Evolutionary conservation across 2,888 invertebrate genomes (phyloP), one percentile per base, ranked within the genome.

Genomic region (Omphaloscelis lunosa): DNA sequence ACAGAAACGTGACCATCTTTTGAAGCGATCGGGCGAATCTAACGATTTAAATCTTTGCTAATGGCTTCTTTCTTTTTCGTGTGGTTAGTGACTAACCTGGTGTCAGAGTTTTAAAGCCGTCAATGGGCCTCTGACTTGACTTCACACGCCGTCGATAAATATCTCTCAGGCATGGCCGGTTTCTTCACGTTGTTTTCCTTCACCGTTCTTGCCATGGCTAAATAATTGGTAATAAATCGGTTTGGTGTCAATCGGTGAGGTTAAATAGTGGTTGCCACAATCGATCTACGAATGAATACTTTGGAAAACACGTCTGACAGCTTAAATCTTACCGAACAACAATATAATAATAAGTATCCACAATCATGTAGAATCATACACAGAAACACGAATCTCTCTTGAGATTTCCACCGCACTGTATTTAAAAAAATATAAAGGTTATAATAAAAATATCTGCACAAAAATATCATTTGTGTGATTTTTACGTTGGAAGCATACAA

Each of bases 401-500:
- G 58, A 70, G 20, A 80, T 67, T 67, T 59, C 0, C 20, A n/a
- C 20, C 17, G 29, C 3, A 34, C 7, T 27, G 58, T 41, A 23
- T 56, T 58, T 9, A 29, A 68, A 73, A 73, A 29, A 56, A 8
- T 4, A 15, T 1, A 39, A 53, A n/a, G 1, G 8, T 17, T n/a
- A 71, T 75, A 53, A 59, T 45, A 62, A 68, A 67, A 71, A 80
- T 69, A 65, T 34, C 12, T 20, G 12, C 15, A 27, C 7, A 41
- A 51, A 71, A 45, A 65, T 53, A 0, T 71, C 34, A 48, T 71
- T 68, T 56, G 59, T 53, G 12, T 29, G 8, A 66, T 2, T 41
- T 66, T 51, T 48, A n/a, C 41, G 80, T 67, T 15, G 9, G 27
- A 53, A 67, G 66, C 41, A 27, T 66, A 58, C 66, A 77, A 77